Conservation (phyloP, 2,888 invertebrate species). For the Globia sparganii region DNA sequence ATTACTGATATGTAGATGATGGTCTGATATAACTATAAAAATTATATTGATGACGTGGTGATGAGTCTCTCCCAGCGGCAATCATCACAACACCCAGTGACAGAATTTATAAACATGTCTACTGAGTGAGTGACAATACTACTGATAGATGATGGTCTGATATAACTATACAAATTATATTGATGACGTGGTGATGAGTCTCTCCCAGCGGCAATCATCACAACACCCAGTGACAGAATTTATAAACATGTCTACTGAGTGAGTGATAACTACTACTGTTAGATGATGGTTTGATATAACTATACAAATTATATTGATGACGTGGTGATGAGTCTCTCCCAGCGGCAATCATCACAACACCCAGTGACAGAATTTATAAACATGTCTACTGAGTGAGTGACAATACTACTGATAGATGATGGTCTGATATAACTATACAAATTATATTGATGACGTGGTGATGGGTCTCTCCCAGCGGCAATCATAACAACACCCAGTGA, state of each 20-base stretch:
- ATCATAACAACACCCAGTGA: too few relatives aligned
- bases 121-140: neutral
- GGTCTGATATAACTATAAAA: neutral
- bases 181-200: neutral
- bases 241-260: neutral
- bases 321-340: too few relatives aligned
- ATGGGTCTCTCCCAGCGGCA: too few relatives aligned
- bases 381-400: too few relatives aligned
- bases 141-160: neutral
- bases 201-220: neutral
- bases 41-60: neutral
- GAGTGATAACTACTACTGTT: too few relatives aligned
- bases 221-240: conserved; percentile 13
- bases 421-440: too few relatives aligned
- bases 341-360: too few relatives aligned
- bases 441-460: too few relatives aligned
- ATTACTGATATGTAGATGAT: neutral
- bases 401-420: too few relatives aligned
- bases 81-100: conserved; percentile 41
- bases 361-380: too few relatives aligned
- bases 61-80: neutral
- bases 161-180: neutral
- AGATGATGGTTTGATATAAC: too few relatives aligned
- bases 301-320: too few relatives aligned
- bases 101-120: conserved; percentile 37